These are phyloP conservation scores for Laspeyria flexula DNA, from an alignment of 2,888 invertebrate species.

Conservation along the genomic window DNA sequence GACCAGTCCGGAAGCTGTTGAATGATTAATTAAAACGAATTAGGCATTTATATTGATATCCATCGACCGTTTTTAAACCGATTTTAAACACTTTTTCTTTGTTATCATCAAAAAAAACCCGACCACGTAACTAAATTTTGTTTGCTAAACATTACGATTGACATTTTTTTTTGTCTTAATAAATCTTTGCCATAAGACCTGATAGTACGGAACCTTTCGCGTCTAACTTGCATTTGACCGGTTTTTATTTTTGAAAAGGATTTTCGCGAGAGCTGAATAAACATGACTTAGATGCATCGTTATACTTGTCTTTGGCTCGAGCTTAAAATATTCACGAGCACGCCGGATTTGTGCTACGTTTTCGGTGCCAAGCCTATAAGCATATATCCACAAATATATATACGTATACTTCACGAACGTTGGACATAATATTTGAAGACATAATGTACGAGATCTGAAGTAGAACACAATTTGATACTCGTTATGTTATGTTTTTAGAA, in stretches of 20 bases:
- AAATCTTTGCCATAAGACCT: too few relatives aligned
- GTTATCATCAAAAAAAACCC: too few relatives aligned
- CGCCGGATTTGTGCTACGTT: slow-evolving; percentile 22
- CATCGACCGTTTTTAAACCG: too few relatives aligned
- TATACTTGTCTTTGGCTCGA: slow-evolving; percentile 17
- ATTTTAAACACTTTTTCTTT: too few relatives aligned
- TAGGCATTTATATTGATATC: too few relatives aligned
- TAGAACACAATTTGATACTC: slow-evolving; percentile 46
- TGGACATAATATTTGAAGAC: not conserved
- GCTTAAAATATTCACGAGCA: slow-evolving; percentile 51
- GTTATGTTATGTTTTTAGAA: slow-evolving; percentile 49
- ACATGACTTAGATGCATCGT: slow-evolving; percentile 31
- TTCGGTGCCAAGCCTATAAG: not conserved
- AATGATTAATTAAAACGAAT: too few relatives aligned
- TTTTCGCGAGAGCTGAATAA: slow-evolving; percentile 17
- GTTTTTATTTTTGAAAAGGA: not conserved
- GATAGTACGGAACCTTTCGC: too few relatives aligned
- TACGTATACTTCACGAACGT: not conserved
- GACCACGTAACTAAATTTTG: too few relatives aligned
- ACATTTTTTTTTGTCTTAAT: too few relatives aligned
- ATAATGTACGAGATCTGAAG: slow-evolving; percentile 3
- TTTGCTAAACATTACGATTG: too few relatives aligned
- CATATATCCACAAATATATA: not conserved
- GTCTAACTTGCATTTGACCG: too few relatives aligned
- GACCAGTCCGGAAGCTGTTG: too few relatives aligned